phyloP scores from a whole-genome alignment of 2,888 invertebrate genomes.

The Ichneumoninae sp. region DNA sequence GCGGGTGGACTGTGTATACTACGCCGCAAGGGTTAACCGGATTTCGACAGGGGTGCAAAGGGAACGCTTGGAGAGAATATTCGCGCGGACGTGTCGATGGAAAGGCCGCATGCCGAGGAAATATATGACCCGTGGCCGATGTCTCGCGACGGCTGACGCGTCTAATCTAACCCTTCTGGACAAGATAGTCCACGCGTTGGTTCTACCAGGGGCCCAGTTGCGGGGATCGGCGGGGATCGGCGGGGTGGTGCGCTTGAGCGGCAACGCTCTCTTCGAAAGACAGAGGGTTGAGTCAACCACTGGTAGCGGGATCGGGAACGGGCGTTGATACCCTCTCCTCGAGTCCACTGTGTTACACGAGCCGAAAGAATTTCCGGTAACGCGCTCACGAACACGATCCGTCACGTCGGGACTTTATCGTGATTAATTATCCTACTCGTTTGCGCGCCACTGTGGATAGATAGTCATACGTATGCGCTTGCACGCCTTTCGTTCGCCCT shows the following conservation, averaged over 20 bases:
- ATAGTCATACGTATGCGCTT: conserved; percentile 4
- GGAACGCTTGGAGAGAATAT: conserved; percentile 46
- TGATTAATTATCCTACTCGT: conserved; percentile 71
- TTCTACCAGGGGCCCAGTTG: conserved; percentile 28
- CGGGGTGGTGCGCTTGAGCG: conserved; percentile 34
- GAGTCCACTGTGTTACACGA: conserved; percentile 56
- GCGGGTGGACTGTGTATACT: not conserved
- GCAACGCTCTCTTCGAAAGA: conserved; percentile 46
- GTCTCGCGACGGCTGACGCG: conserved; percentile 74
- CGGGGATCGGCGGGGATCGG: conserved; percentile 51
- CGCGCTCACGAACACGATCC: conserved; percentile 68
- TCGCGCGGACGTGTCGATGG: conserved; percentile 66
- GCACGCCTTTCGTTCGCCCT: conserved; percentile 56
- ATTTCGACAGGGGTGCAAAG: conserved; percentile 6
- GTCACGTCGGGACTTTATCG: conserved; percentile 70
- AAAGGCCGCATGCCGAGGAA: conserved; percentile 78
- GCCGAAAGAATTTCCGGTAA: conserved; percentile 69
- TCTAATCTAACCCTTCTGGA: conserved; percentile 83
- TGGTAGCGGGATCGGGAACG: not conserved
- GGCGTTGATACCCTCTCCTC: conserved; percentile 48
- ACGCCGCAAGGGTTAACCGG: conserved; percentile 37
- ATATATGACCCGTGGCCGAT: conserved; percentile 80
- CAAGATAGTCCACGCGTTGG: conserved; percentile 78
- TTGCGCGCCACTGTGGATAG: conserved; percentile 26
- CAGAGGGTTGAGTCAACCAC: conserved; percentile 20